phyloP scores from a whole-genome alignment of 2,888 invertebrate genomes.

The Yponomeuta malinellus region DNA sequence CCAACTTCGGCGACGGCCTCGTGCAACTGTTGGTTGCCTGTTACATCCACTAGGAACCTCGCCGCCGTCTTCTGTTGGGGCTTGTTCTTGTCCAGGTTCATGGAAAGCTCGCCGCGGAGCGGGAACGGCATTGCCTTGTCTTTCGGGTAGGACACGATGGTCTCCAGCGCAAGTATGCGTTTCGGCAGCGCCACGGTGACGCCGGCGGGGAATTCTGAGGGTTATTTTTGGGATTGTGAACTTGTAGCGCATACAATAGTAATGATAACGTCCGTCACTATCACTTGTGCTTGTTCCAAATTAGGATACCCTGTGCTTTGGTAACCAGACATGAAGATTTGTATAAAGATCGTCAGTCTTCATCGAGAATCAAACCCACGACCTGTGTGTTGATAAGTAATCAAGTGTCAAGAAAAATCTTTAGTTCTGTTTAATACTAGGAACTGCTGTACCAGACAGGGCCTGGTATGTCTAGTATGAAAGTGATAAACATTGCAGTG shows the following conservation, averaged over 20 bases:
- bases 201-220: slow-evolving; percentile 57
- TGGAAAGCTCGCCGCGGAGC: slow-evolving; percentile 76
- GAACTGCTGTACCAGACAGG: too few relatives aligned
- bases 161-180: slow-evolving; percentile 79
- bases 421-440: too few relatives aligned
- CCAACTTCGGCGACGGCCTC: slow-evolving; percentile 74
- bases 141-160: slow-evolving; percentile 62
- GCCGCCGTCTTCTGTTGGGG: slow-evolving; percentile 81
- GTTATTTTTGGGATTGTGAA: not conserved
- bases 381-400: too few relatives aligned
- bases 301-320: too few relatives aligned
- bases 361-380: too few relatives aligned
- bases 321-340: too few relatives aligned
- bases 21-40: slow-evolving; percentile 62
- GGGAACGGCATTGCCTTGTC: slow-evolving; percentile 71
- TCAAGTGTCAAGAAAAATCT: too few relatives aligned
- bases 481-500: too few relatives aligned
- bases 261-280: too few relatives aligned
- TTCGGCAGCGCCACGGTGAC: slow-evolving; percentile 80
- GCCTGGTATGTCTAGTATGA: too few relatives aligned
- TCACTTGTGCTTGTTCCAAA: too few relatives aligned
- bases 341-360: too few relatives aligned
- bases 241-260: not conserved
- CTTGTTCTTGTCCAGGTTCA: slow-evolving; percentile 83
- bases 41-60: slow-evolving; percentile 70